phyloP scores from a whole-genome alignment of 2,888 invertebrate genomes.

The Lepidochrysops patricia region DNA sequence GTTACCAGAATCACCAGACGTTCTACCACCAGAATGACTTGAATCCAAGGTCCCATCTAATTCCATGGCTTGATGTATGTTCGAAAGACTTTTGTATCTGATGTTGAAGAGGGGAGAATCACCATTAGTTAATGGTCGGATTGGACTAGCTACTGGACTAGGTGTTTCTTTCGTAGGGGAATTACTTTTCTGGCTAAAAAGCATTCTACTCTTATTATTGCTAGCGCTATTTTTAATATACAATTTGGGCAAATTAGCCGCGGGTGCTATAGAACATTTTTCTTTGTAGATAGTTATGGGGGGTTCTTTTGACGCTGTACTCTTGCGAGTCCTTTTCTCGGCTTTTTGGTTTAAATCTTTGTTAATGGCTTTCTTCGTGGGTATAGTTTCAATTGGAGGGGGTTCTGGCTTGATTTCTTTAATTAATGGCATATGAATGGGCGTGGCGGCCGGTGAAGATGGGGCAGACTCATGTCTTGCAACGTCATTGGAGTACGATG shows the following conservation, averaged over 20 bases:
- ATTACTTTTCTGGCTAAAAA: slow-evolving; percentile 80
- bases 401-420: slow-evolving; percentile 86
- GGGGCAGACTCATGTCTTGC: slow-evolving; percentile 72
- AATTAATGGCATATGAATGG: slow-evolving; percentile 69
- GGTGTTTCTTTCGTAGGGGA: slow-evolving; percentile 83
- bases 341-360: slow-evolving; percentile 77
- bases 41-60: slow-evolving; percentile 90
- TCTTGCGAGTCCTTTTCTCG: slow-evolving; percentile 84
- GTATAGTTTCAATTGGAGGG: slow-evolving; percentile 93
- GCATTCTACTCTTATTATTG: slow-evolving; percentile 77
- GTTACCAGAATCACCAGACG: slow-evolving; percentile 87
- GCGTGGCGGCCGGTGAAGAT: slow-evolving; percentile 70
- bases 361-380: slow-evolving; percentile 81
- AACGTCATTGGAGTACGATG: slow-evolving; percentile 74
- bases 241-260: slow-evolving; percentile 79
- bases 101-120: slow-evolving; percentile 86
- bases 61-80: slow-evolving; percentile 83
- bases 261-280: slow-evolving; percentile 72
- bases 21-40: slow-evolving; percentile 90
- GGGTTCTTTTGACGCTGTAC: slow-evolving; percentile 73
- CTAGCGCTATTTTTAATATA: slow-evolving; percentile 84
- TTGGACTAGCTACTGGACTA: slow-evolving; percentile 73
- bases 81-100: slow-evolving; percentile 80
- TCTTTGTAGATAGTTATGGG: slow-evolving; percentile 73
- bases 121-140: slow-evolving; percentile 75